These are phyloP conservation scores for Drosophila kuntzei DNA, from an alignment of 2,888 invertebrate genomes.

Conservation along the genomic window DNA sequence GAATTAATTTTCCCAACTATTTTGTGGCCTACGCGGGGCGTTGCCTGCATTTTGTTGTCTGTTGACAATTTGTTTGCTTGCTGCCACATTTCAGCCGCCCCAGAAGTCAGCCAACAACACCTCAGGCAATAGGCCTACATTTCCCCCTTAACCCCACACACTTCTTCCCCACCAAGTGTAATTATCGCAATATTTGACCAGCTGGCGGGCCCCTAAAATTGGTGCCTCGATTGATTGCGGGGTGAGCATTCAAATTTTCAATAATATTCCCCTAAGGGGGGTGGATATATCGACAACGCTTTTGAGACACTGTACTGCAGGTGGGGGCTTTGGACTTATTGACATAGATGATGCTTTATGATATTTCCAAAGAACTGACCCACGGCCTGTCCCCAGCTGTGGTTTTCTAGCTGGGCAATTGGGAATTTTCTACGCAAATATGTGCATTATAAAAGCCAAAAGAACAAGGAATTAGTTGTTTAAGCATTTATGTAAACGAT, in stretches of 20 bases:
- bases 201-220: constrained; percentile 42
- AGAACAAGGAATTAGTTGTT: constrained; percentile 32
- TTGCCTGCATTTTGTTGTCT: constrained; percentile 48
- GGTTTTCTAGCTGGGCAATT: constrained; percentile 8
- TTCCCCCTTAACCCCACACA: not conserved
- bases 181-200: constrained; percentile 54
- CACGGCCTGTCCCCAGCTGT: constrained; percentile 35
- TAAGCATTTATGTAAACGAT: constrained; percentile 14
- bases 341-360: constrained; percentile 38
- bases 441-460: constrained; percentile 17
- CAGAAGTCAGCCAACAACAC: constrained; percentile 56
- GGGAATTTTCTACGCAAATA: constrained; percentile 31
- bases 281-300: constrained; percentile 5
- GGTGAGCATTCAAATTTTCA: constrained; percentile 55
- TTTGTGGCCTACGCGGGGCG: constrained; percentile 62
- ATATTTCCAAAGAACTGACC: constrained; percentile 31
- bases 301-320: constrained; percentile 45
- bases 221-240: constrained; percentile 55
- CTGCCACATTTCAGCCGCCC: constrained; percentile 59
- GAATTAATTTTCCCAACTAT: constrained; percentile 64
- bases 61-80: constrained; percentile 67
- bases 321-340: constrained; percentile 42
- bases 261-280: constrained; percentile 37
- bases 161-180: not conserved
- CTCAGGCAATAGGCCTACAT: constrained; percentile 28